Base-by-base conservation (phyloP, 1,140 invertebrate genomes). In the Sminthurides bifidus region DNA sequence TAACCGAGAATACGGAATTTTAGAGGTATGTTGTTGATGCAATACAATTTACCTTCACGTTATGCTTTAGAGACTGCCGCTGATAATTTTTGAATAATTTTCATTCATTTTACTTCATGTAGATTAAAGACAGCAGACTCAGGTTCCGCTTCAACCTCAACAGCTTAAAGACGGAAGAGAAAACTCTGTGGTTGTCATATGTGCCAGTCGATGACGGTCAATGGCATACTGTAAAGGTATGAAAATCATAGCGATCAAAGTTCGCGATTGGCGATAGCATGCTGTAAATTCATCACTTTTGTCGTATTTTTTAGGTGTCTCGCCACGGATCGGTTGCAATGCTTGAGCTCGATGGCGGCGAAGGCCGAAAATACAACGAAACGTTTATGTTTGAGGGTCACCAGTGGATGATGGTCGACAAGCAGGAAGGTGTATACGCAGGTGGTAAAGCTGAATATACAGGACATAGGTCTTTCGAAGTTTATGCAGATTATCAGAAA, bases 381-480 rank as follows among this genome's bases (percentile, higher is more conserved):
- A 91, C 90, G 0, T 91, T 92, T 67, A 82, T 80, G 23, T 92
- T 92, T 67, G 80, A 83, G 58, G 88, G 90, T 1, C 90, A 93
- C 69, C 90, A 93, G 65, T 87, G 88, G 83, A 74, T 93, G 53
- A 69, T 89, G 45, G 89, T 94, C 24, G 90, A 93, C 66, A 93
- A 92, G 66, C 88, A 93, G 68, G 88, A 92, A 71, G 90, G 89
- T 8, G 88, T 95, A 26, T 92, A 92, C 67, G 90, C 89, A 1
- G 91, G 91, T 52, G 91, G 91, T 6, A 93, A 93, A 72, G 91
- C 90, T 3, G 89, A 93, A 68, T 93, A 93, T 67, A 91, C 90
- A 21, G 89, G 90, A 24, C 85, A 91, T 1, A 72, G 86, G 48
- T 91, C 87, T 0, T 92, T 91, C 69, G 88, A 92, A 73, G 90